These are phyloP conservation scores for Liolophura sinensis DNA, from an alignment of 1,140 invertebrate species.

Conservation along the genomic window DNA sequence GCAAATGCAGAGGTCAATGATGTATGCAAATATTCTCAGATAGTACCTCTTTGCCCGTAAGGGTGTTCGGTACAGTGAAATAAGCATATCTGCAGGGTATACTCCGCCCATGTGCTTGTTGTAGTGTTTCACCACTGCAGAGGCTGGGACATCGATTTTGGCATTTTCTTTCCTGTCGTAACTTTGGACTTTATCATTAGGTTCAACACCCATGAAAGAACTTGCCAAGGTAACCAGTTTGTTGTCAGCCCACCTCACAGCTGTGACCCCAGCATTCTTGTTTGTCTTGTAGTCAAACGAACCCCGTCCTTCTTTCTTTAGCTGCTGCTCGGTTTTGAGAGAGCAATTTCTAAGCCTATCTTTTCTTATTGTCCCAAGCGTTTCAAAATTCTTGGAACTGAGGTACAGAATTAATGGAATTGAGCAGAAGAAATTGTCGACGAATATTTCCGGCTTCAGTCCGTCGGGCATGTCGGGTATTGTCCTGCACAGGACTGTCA, in stretches of 20 bases:
- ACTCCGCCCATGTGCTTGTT: too few relatives aligned
- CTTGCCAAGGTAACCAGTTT: constrained; percentile 19
- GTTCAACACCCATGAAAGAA: constrained; percentile 17
- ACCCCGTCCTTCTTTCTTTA: constrained; percentile 24
- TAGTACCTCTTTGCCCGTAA: too few relatives aligned
- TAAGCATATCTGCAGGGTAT: too few relatives aligned
- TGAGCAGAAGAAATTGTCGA: constrained; percentile 12
- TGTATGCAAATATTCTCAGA: too few relatives aligned
- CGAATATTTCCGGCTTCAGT: constrained; percentile 4
- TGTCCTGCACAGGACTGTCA: not conserved
- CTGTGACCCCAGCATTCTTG: constrained; percentile 15
- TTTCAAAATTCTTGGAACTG: constrained; percentile 4
- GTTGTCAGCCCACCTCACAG: constrained; percentile 21
- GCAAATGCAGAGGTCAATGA: too few relatives aligned
- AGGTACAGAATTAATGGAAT: constrained; percentile 2
- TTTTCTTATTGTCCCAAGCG: constrained; percentile 20
- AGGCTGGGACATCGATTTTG: too few relatives aligned
- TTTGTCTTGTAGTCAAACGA: constrained; percentile 9
- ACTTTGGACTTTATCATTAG: not conserved
- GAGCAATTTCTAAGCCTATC: constrained; percentile 18
- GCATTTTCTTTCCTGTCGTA: too few relatives aligned
- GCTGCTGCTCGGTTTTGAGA: constrained; percentile 22
- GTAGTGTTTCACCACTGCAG: too few relatives aligned
- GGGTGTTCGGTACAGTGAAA: too few relatives aligned
- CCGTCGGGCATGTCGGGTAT: too few relatives aligned